Percentiles rank a stretch among this genome's conserved stretches.
phyloP scores from a whole-genome alignment of 2,797 vertebrate species.

The Sebastes iracundus region DNA sequence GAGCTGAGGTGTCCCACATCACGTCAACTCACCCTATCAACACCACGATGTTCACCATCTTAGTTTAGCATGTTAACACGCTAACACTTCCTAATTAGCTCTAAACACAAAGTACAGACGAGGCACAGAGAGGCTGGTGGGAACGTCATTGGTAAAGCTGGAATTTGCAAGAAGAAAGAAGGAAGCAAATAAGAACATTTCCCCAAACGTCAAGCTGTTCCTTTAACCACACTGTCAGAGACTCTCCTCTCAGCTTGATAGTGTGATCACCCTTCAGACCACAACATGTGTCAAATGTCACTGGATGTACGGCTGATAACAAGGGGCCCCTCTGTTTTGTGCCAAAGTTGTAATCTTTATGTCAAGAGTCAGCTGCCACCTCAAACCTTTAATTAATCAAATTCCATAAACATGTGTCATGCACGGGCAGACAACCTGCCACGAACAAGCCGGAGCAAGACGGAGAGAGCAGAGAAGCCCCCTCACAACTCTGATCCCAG shows the following conservation, averaged over 20 bases:
- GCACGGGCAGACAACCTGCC: constrained; percentile 21
- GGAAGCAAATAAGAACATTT: neutral
- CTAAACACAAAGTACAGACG: no score
- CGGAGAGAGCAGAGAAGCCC: neutral
- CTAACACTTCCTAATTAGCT: no score
- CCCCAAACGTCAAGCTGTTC: neutral
- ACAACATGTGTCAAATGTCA: constrained; percentile 36
- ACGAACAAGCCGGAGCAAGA: constrained; percentile 62
- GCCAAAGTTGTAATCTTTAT: constrained; percentile 62
- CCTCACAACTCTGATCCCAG: constrained; percentile 23
- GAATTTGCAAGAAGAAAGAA: neutral
- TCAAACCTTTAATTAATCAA: constrained; percentile 77
- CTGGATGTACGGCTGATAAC: constrained; percentile 29
- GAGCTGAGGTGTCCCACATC: no score
- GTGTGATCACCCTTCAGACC: constrained; percentile 11
- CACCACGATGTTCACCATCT: no score
- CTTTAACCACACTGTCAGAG: neutral
- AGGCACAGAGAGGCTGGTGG: no score
- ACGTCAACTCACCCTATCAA: no score
- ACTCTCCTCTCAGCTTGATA: neutral
- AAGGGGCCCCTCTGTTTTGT: constrained; percentile 2
- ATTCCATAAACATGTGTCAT: constrained; percentile 73
- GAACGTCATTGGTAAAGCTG: no score
- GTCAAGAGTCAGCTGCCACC: constrained; percentile 52
- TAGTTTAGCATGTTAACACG: no score